These are phyloP conservation scores for Epirrhoe tristata DNA, from an alignment of 2,888 invertebrate species.

Conservation along the genomic window DNA sequence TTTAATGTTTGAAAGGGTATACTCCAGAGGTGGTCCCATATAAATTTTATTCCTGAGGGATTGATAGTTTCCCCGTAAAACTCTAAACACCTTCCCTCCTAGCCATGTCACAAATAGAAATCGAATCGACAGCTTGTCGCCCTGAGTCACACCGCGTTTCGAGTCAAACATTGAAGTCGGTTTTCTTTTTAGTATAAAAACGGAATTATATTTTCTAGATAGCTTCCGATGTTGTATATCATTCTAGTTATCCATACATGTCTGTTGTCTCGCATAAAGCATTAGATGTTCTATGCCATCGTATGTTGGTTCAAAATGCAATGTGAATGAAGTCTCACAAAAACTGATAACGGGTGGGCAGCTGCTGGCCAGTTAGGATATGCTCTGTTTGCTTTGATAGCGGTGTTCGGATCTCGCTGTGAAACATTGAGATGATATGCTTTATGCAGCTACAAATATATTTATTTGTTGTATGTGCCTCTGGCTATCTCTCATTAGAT, in stretches of 20 bases:
- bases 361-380: conserved; percentile 69
- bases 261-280: neutral
- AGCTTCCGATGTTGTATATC: neutral
- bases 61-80: too few relatives aligned
- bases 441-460: neutral
- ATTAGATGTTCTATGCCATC: neutral
- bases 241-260: neutral
- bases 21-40: too few relatives aligned
- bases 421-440: conserved; percentile 22
- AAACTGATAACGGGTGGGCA: conserved; percentile 59
- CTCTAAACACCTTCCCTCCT: too few relatives aligned
- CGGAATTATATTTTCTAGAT: neutral
- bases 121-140: too few relatives aligned
- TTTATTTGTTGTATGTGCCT: too few relatives aligned
- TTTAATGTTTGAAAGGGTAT: too few relatives aligned
- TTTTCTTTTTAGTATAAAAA: too few relatives aligned
- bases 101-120: too few relatives aligned
- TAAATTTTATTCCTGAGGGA: too few relatives aligned
- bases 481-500: too few relatives aligned
- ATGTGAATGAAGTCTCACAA: conserved; percentile 41
- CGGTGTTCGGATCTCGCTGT: conserved; percentile 50
- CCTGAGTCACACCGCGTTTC: too few relatives aligned
- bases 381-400: conserved; percentile 70
- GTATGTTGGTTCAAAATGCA: conserved; percentile 13
- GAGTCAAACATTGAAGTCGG: too few relatives aligned